A percentile compares a stretch with the other conserved stretches of the same genome.
Conservation (phyloP, 2,888 invertebrate species). For the Apotomis capreana region DNA sequence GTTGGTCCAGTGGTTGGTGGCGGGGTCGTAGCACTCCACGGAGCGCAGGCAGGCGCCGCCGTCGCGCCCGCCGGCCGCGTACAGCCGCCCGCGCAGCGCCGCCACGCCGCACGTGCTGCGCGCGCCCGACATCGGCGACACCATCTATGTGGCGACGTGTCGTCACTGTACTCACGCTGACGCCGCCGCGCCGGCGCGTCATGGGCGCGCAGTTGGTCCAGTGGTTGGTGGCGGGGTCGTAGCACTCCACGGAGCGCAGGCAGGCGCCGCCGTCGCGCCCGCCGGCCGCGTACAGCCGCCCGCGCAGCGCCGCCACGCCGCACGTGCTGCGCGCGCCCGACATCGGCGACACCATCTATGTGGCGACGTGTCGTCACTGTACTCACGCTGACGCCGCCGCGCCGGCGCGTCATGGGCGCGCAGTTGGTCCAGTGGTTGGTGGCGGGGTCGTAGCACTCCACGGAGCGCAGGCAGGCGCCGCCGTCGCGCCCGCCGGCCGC, state of each 20-base stretch:
- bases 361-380: neutral
- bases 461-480: slow-evolving; percentile 93
- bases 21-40: slow-evolving; percentile 89
- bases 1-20: slow-evolving; percentile 89
- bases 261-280: slow-evolving; percentile 94
- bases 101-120: no score
- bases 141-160: slow-evolving; percentile 58
- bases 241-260: slow-evolving; percentile 91
- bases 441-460: slow-evolving; percentile 92
- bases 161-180: slow-evolving; percentile 82
- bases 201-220: slow-evolving; percentile 94
- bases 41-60: no score
- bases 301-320: slow-evolving; percentile 83
- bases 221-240: slow-evolving; percentile 88
- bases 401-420: slow-evolving; percentile 92
- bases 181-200: slow-evolving; percentile 93
- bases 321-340: no score
- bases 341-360: no score
- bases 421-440: slow-evolving; percentile 91
- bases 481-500: slow-evolving; percentile 97
- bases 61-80: no score
- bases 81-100: no score
- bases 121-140: slow-evolving; percentile 47
- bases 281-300: slow-evolving; percentile 85
- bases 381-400: slow-evolving; percentile 94